phyloP scores from a whole-genome alignment of 2,113 vertebrate species.

The Bothrops jararaca region DNA sequence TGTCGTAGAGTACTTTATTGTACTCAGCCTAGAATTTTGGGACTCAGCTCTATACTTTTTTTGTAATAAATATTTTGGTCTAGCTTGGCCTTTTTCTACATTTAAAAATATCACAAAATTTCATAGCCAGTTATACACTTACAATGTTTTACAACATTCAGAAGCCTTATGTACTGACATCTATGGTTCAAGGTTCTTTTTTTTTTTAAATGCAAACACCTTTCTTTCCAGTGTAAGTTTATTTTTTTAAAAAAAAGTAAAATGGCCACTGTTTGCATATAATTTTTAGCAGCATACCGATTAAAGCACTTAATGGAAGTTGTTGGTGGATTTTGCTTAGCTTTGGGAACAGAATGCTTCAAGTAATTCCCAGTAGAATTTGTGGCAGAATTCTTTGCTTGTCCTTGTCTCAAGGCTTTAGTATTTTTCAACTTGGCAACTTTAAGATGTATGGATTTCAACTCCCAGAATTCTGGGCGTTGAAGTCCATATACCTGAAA shows the following conservation, averaged over 20 bases:
- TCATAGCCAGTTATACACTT: not conserved
- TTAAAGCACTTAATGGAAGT: not conserved
- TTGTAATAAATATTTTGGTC: not conserved
- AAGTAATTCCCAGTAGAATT: not conserved
- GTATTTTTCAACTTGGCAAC: no score
- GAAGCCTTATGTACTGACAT: not conserved
- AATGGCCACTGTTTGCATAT: not conserved
- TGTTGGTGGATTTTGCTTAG: not conserved
- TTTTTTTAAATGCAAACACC: not conserved
- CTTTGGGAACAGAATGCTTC: not conserved
- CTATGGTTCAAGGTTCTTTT: not conserved
- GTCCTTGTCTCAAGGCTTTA: no score
- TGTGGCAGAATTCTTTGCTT: no score
- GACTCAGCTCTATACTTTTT: not conserved
- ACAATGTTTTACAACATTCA: not conserved
- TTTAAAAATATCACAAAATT: not conserved
- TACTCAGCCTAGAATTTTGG: not conserved
- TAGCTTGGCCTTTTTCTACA: not conserved
- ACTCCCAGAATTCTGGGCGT: not conserved
- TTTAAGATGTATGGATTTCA: no score
- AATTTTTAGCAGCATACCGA: not conserved
- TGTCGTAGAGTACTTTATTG: not conserved
- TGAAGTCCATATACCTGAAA: not conserved
- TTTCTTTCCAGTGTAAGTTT: not conserved
- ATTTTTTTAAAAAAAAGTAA: not conserved